Conservation (phyloP, 2,113 vertebrate genomes). For the Phyllostomus discolor region DNA sequence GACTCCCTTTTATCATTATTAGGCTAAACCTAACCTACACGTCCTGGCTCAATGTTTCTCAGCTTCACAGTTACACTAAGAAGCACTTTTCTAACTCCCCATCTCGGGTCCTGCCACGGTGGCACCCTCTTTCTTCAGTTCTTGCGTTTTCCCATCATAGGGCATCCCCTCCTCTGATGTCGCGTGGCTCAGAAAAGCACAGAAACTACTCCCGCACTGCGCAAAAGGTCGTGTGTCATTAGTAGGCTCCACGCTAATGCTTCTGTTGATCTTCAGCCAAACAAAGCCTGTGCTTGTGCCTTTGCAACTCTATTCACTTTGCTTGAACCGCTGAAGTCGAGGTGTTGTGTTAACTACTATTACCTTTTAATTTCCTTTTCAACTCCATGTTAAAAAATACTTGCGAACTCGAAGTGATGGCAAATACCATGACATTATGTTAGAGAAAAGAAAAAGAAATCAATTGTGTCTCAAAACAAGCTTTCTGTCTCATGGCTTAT, state of each 20-base stretch:
- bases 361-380: background rate
- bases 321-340: constrained; percentile 29
- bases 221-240: background rate
- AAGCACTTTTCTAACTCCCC: background rate
- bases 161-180: background rate
- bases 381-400: background rate
- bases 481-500: background rate
- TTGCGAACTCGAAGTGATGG: background rate
- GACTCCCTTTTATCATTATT: background rate
- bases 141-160: background rate
- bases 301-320: background rate
- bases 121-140: background rate
- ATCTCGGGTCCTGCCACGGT: background rate
- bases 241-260: background rate
- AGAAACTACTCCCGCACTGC: background rate
- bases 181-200: background rate
- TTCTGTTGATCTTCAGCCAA: constrained; percentile 39
- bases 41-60: constrained; percentile 10
- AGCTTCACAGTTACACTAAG: background rate
- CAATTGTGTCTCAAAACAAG: background rate
- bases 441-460: background rate
- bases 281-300: background rate
- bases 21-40: background rate
- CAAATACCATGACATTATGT: background rate
- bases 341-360: background rate